These are phyloP conservation scores for Sarcophaga bullata DNA, from an alignment of 1,140 invertebrate species.

Conservation along the genomic window DNA sequence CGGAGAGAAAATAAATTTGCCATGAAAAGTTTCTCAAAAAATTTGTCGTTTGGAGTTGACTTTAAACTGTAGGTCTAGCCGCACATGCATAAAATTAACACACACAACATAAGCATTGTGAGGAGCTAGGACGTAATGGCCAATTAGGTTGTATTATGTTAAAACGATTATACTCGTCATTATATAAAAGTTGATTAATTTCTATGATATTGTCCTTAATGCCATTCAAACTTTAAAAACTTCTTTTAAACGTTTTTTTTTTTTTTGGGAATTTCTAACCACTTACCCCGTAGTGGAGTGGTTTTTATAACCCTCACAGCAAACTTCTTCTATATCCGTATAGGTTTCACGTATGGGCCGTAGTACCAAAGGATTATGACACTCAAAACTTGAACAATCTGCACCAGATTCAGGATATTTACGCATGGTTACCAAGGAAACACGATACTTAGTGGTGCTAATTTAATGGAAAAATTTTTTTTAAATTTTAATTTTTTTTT, in stretches of 20 bases:
- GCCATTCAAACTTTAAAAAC: neutral
- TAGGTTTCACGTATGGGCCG: conserved; percentile 55
- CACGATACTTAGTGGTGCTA: conserved; percentile 53
- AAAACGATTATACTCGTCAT: too few species aligned
- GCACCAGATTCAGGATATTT: conserved; percentile 48
- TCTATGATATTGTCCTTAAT: too few species aligned
- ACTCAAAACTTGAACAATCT: conserved; percentile 52
- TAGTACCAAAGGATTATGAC: conserved; percentile 52
- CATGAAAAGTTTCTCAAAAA: too few species aligned
- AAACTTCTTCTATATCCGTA: conserved; percentile 50
- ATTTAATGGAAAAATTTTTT: neutral
- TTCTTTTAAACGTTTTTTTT: too few species aligned
- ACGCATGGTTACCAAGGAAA: conserved; percentile 56
- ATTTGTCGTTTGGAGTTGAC: too few species aligned
- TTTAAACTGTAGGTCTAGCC: too few species aligned
- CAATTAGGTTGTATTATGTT: too few species aligned
- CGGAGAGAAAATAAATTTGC: too few species aligned
- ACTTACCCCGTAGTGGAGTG: conserved; percentile 50
- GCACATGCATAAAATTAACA: too few species aligned
- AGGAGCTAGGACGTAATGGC: too few species aligned
- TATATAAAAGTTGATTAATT: too few species aligned
- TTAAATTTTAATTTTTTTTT: neutral
- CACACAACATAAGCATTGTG: too few species aligned
- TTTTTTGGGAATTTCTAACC: neutral
- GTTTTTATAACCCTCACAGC: conserved; percentile 56